These are phyloP conservation scores for Drosophila eugracilis DNA, from an alignment of 1,140 invertebrate species.

Conservation along the genomic window DNA sequence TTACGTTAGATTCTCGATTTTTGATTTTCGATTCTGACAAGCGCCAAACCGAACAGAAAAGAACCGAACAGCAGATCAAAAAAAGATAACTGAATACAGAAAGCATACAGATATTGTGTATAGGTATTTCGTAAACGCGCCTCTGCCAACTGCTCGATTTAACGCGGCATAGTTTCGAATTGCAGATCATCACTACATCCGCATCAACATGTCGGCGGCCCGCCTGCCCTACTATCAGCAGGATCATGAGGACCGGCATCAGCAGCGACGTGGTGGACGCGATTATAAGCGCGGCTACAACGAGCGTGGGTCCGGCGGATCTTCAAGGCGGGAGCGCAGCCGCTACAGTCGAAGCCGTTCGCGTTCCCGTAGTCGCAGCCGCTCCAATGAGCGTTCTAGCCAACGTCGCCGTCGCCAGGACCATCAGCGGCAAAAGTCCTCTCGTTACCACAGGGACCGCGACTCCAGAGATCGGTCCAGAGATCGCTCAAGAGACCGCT, in stretches of 20 bases:
- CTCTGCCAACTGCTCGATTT: slow-evolving; percentile 68
- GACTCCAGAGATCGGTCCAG: slow-evolving; percentile 43
- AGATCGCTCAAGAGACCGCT: slow-evolving; percentile 16
- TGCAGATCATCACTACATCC: slow-evolving; percentile 62
- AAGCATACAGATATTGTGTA: slow-evolving; percentile 57
- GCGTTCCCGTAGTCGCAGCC: slow-evolving; percentile 38
- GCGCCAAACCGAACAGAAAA: slow-evolving; percentile 4
- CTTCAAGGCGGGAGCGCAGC: slow-evolving; percentile 43
- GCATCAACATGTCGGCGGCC: slow-evolving; percentile 60
- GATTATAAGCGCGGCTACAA: slow-evolving; percentile 43
- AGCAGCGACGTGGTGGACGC: slow-evolving; percentile 38
- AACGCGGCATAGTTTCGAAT: slow-evolving; percentile 81
- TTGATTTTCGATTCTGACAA: slow-evolving; percentile 14
- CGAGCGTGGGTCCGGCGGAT: slow-evolving; percentile 32
- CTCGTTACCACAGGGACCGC: slow-evolving; percentile 36
- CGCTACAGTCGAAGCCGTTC: slow-evolving; percentile 56
- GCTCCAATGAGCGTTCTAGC: slow-evolving; percentile 38
- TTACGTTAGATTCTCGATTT: slow-evolving; percentile 24
- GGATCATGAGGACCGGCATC: slow-evolving; percentile 41
- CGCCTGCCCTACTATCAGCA: slow-evolving; percentile 70
- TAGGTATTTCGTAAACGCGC: slow-evolving; percentile 68
- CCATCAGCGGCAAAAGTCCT: slow-evolving; percentile 28
- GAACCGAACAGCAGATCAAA: slow-evolving; percentile 23
- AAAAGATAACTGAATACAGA: slow-evolving; percentile 12
- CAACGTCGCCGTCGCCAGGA: slow-evolving; percentile 41